phyloP scores from a whole-genome alignment of 1,140 invertebrate genomes.

The Eueides isabella region DNA sequence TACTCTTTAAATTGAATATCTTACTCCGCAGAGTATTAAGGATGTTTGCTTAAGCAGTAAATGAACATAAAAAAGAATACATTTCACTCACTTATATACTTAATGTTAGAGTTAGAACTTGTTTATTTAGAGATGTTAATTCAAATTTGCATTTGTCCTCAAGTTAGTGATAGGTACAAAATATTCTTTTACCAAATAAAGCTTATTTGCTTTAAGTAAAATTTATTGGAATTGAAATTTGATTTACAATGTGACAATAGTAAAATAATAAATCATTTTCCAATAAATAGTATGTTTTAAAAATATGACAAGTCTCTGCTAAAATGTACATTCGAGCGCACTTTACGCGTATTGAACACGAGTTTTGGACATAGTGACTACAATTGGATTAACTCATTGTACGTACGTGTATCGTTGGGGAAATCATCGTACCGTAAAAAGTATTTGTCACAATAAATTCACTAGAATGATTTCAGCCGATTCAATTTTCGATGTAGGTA shows the following conservation, averaged over 20 bases:
- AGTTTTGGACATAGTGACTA: conserved; percentile 62
- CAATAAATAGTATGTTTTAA: conserved; percentile 18
- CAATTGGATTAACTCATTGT: conserved; percentile 73
- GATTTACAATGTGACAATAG: background rate
- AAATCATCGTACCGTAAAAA: conserved; percentile 41
- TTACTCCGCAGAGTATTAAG: background rate
- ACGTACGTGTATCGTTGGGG: conserved; percentile 39
- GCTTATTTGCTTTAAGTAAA: too few relatives aligned
- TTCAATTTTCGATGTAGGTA: conserved; percentile 19
- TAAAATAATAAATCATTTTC: background rate
- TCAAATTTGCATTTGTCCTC: too few relatives aligned
- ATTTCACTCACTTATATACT: background rate
- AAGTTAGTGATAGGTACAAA: background rate
- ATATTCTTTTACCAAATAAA: background rate
- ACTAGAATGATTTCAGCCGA: conserved; percentile 28
- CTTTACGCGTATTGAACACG: conserved; percentile 64
- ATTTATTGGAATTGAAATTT: too few relatives aligned
- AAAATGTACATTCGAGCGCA: conserved; percentile 62
- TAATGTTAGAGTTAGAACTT: background rate
- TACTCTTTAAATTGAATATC: background rate
- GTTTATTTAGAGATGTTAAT: background rate
- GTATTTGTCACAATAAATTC: conserved; percentile 42
- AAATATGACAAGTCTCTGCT: conserved; percentile 25
- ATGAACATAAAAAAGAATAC: background rate
- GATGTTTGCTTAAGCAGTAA: background rate